Percentiles rank a stretch among this genome's conserved stretches.
These are phyloP conservation scores for Anguilla obscura DNA, from an alignment of 2,797 vertebrate species.

Conservation along the genomic window DNA sequence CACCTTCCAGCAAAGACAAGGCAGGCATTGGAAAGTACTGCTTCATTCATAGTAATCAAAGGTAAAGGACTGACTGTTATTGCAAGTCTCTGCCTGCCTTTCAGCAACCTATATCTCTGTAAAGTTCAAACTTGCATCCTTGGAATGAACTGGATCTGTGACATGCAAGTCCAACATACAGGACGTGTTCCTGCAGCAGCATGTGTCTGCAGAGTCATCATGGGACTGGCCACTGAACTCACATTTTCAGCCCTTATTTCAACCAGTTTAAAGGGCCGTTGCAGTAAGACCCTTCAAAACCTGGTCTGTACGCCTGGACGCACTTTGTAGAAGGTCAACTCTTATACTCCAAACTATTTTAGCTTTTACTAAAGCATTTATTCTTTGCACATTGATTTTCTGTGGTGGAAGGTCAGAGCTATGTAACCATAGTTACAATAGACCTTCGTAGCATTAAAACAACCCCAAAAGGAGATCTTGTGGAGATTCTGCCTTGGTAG, in stretches of 20 bases:
- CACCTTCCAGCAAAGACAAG: slow-evolving; percentile 79
- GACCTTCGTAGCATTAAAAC: not conserved
- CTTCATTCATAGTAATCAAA: slow-evolving; percentile 76
- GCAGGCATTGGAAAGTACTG: slow-evolving; percentile 78
- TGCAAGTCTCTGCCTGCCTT: slow-evolving; percentile 43
- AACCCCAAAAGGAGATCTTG: not conserved
- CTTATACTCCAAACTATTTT: not conserved
- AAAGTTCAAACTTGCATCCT: slow-evolving; percentile 34
- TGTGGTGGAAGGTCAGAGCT: slow-evolving; percentile 10
- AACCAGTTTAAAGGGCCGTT: not conserved
- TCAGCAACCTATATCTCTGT: slow-evolving; percentile 35
- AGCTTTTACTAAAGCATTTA: slow-evolving; percentile 11
- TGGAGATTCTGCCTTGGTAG: not conserved
- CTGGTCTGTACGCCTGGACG: not conserved
- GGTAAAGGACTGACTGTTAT: slow-evolving; percentile 67
- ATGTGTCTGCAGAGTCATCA: not conserved
- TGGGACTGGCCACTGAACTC: slow-evolving; percentile 34
- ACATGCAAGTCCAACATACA: slow-evolving; percentile 29
- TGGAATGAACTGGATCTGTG: slow-evolving; percentile 48
- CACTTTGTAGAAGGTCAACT: not conserved
- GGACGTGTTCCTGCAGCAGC: not conserved
- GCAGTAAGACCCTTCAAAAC: slow-evolving; percentile 6
- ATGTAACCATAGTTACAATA: slow-evolving; percentile 20
- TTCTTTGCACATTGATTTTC: not conserved
- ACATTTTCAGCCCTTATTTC: slow-evolving; percentile 29